A percentile compares a stretch with the other conserved stretches of the same genome.
Evolutionary conservation across 2,113 vertebrate genomes (phyloP).

Genomic region (Potamarius usumacintae): DNA sequence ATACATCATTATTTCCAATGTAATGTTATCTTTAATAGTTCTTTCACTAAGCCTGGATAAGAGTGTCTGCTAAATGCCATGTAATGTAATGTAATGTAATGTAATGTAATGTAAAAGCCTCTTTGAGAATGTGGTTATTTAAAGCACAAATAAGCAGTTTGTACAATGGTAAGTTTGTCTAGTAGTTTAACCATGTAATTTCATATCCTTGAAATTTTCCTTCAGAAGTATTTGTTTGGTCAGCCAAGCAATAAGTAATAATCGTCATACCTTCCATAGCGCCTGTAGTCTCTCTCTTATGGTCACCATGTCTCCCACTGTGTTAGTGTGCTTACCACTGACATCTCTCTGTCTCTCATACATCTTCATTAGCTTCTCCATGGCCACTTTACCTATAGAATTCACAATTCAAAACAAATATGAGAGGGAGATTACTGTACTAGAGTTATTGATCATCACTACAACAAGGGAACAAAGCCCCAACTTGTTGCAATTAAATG

Average conservation of each 20-base stretch:
- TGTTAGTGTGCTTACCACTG: constrained; percentile 56
- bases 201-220: neutral
- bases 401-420: neutral
- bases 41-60: neutral
- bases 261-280: constrained; percentile 86
- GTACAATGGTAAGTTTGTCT: neutral
- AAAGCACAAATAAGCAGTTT: neutral
- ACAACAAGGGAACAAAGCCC: constrained; percentile 19
- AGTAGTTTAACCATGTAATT: neutral
- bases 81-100: no score
- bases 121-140: neutral
- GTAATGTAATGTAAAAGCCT: no score
- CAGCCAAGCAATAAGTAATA: neutral
- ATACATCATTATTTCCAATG: neutral
- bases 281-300: constrained; percentile 77
- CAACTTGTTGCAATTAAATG: neutral
- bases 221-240: neutral
- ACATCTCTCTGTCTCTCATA: constrained; percentile 73
- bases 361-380: constrained; percentile 75
- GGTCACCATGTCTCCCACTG: constrained; percentile 62
- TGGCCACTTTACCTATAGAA: constrained; percentile 84
- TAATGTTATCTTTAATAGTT: neutral
- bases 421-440: neutral
- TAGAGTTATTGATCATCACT: neutral
- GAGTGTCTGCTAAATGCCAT: no score